phyloP scores from a whole-genome alignment of 2,797 vertebrate species.

The Champsocephalus esox region DNA sequence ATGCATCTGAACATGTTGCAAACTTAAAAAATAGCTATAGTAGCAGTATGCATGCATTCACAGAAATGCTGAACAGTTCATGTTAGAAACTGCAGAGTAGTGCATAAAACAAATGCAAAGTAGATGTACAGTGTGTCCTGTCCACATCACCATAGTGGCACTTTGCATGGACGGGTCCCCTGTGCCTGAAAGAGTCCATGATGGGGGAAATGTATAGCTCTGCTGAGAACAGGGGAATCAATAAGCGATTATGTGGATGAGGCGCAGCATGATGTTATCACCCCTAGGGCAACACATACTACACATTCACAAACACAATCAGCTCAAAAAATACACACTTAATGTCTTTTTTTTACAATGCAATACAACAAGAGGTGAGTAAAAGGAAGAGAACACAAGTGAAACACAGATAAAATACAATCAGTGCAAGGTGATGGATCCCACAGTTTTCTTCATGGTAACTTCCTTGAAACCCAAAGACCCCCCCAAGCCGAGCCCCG shows the following conservation, averaged over 20 bases:
- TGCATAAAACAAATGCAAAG: constrained; percentile 19
- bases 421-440: constrained; percentile 57
- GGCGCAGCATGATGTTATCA: constrained; percentile 66
- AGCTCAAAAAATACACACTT: constrained; percentile 32
- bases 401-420: constrained; percentile 33
- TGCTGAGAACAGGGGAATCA: constrained; percentile 72
- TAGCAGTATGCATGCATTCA: neutral
- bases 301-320: constrained; percentile 40
- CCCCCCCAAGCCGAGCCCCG: constrained; percentile 20
- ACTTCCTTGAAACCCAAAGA: constrained; percentile 37
- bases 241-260: constrained; percentile 72
- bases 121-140: constrained; percentile 9
- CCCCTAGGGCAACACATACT: constrained; percentile 41
- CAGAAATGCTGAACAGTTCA: neutral
- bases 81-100: neutral
- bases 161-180: constrained; percentile 28
- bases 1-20: neutral
- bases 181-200: constrained; percentile 42
- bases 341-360: constrained; percentile 4
- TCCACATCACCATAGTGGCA: constrained; percentile 8
- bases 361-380: constrained; percentile 36
- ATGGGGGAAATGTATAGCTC: constrained; percentile 60
- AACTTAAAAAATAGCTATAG: neutral
- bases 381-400: constrained; percentile 38
- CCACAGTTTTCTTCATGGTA: constrained; percentile 44